Percentiles rank a stretch among this genome's conserved stretches.
Evolutionary conservation across 2,113 vertebrate species (phyloP).

Genomic region (Paedocypris sp.): DNA sequence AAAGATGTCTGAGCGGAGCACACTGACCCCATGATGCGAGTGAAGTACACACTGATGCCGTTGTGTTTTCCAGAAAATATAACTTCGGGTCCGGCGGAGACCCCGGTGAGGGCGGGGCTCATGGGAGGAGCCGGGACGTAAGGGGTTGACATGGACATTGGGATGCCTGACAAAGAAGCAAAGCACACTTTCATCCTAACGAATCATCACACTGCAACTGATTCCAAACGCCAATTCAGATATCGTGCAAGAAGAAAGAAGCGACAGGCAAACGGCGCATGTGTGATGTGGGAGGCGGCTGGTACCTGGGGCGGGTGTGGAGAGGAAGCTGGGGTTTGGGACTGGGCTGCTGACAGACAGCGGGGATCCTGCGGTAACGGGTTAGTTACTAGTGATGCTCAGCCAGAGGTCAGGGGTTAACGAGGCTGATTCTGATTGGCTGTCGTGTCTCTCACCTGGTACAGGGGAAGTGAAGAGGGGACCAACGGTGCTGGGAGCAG

Average conservation of each 20-base stretch:
- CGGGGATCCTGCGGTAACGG: constrained; percentile 51
- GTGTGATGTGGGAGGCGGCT: not conserved
- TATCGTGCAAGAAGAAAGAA: not conserved
- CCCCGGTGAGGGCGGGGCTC: constrained; percentile 53
- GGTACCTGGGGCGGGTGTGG: constrained; percentile 63
- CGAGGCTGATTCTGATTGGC: not conserved
- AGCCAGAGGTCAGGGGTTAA: not conserved
- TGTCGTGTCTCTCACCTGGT: constrained; percentile 37
- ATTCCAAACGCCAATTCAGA: not conserved
- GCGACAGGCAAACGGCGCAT: not conserved
- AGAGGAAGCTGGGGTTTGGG: constrained; percentile 55
- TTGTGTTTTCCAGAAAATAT: constrained; percentile 96
- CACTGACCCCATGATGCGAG: constrained; percentile 84
- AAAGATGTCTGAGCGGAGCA: not conserved
- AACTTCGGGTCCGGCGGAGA: constrained; percentile 76
- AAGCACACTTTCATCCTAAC: not conserved
- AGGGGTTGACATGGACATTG: constrained; percentile 64
- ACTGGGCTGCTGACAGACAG: constrained; percentile 50
- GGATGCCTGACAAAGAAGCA: constrained; percentile 55
- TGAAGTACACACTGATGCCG: constrained; percentile 88
- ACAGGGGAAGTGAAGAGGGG: constrained; percentile 74
- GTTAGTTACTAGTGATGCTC: not conserved
- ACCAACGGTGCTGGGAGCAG: constrained; percentile 70
- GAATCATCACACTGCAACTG: not conserved
- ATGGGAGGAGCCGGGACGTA: constrained; percentile 45